Evolutionary conservation across 2,888 invertebrate species (phyloP).

Genomic region (Sphecodes monilicornis): DNA sequence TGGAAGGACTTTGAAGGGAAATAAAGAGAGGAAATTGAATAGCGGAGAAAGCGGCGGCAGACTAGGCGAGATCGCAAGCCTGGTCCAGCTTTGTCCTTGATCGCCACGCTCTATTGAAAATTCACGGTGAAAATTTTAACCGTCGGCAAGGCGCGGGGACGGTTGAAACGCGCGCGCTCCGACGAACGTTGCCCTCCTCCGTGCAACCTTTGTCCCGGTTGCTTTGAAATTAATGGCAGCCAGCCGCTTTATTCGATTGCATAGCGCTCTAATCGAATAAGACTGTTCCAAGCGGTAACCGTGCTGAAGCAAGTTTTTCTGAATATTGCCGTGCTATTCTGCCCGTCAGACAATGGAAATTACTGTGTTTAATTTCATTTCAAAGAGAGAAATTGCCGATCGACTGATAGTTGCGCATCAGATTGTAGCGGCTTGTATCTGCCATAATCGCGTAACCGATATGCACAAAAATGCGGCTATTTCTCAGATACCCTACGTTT

Average conservation of each 20-base stretch:
- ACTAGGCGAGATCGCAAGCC: slow-evolving; percentile 37
- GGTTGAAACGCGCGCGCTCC: background rate
- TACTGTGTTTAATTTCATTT: background rate
- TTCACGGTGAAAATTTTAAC: slow-evolving; percentile 50
- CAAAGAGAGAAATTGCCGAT: background rate
- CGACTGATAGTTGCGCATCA: background rate
- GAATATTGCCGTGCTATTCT: slow-evolving; percentile 5
- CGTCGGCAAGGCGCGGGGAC: background rate
- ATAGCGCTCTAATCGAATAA: slow-evolving; percentile 42
- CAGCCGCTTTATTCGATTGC: slow-evolving; percentile 43
- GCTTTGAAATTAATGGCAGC: slow-evolving; percentile 47
- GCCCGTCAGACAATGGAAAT: background rate
- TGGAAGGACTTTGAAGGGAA: slow-evolving; percentile 61
- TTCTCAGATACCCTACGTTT: background rate
- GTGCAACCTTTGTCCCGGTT: slow-evolving; percentile 32
- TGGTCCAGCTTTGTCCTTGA: slow-evolving; percentile 59
- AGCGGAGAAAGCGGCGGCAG: slow-evolving; percentile 20
- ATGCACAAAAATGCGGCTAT: background rate
- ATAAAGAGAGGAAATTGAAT: slow-evolving; percentile 62
- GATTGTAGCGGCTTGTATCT: background rate
- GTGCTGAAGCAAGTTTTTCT: slow-evolving; percentile 1
- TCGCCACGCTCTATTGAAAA: slow-evolving; percentile 60
- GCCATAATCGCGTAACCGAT: background rate
- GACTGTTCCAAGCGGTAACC: slow-evolving; percentile 26
- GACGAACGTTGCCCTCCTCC: background rate